phyloP scores from a whole-genome alignment of 2,113 vertebrate species.

The Conger conger region DNA sequence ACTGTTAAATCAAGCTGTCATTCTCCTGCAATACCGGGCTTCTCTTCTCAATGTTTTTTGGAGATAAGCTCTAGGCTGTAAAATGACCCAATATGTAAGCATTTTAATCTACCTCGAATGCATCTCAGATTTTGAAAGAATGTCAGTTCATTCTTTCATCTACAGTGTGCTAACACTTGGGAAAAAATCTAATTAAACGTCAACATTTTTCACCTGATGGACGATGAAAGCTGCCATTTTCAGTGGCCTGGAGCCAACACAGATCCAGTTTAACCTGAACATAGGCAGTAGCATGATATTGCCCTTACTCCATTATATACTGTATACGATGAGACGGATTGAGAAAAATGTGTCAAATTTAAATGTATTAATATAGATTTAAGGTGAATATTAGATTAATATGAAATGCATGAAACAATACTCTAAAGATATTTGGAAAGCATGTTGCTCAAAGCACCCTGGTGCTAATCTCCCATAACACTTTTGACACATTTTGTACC shows the following conservation, averaged over 20 bases:
- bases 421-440: too few relatives aligned
- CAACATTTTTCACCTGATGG: not conserved
- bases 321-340: too few relatives aligned
- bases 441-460: too few relatives aligned
- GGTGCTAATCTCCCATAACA: too few relatives aligned
- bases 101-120: not conserved
- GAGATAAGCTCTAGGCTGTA: constrained; percentile 1
- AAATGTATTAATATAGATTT: too few relatives aligned
- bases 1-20: not conserved
- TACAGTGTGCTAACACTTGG: not conserved
- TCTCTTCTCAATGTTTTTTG: not conserved
- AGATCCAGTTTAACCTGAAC: too few relatives aligned
- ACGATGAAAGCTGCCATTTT: not conserved
- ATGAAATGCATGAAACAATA: not conserved
- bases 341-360: too few relatives aligned
- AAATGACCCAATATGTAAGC: not conserved
- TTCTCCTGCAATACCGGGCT: not conserved
- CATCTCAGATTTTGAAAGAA: not conserved
- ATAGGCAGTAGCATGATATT: too few relatives aligned
- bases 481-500: too few relatives aligned
- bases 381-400: not conserved
- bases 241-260: not conserved
- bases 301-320: too few relatives aligned
- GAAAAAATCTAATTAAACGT: not conserved
- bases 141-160: not conserved